Evolutionary conservation across 2,888 invertebrate species (phyloP).

Genomic region (Pseudococcus longispinus): DNA sequence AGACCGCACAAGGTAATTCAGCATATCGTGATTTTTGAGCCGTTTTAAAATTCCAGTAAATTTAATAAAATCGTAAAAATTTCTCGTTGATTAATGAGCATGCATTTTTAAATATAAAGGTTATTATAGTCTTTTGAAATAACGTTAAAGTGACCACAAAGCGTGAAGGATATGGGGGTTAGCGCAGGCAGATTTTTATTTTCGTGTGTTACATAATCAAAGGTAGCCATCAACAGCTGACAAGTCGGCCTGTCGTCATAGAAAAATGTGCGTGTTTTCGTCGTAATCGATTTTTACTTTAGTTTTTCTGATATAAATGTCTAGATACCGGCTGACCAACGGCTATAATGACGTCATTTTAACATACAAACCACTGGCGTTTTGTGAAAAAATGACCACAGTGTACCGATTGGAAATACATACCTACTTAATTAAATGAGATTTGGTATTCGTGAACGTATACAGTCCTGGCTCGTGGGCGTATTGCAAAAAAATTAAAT

Average conservation of each 20-base stretch:
- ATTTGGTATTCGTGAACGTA: too few species aligned
- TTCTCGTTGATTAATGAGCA: conserved; percentile 28
- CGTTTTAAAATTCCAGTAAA: conserved; percentile 29
- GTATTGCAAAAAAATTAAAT: conserved; percentile 24
- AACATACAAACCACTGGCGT: neutral
- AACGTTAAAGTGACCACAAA: conserved; percentile 42
- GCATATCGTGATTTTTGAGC: conserved; percentile 21
- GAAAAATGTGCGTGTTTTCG: conserved; percentile 54
- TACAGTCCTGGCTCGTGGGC: neutral
- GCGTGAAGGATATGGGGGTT: conserved; percentile 37
- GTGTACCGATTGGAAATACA: neutral
- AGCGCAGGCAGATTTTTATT: conserved; percentile 52
- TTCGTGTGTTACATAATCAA: conserved; percentile 56
- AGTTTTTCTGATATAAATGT: conserved; percentile 52
- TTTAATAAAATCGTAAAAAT: conserved; percentile 38
- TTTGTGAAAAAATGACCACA: neutral
- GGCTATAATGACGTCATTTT: conserved; percentile 52
- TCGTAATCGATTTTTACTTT: conserved; percentile 55
- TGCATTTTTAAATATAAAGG: conserved; percentile 44
- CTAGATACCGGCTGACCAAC: conserved; percentile 35
- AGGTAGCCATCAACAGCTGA: conserved; percentile 56
- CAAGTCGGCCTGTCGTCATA: conserved; percentile 51
- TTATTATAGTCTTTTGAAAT: conserved; percentile 43
- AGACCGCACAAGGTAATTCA: too few species aligned
- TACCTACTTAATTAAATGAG: neutral